Percentiles rank a stretch among this genome's conserved stretches.
Evolutionary conservation across 1,140 invertebrate genomes (phyloP).

Genomic region (Drosophila fuyamai): DNA sequence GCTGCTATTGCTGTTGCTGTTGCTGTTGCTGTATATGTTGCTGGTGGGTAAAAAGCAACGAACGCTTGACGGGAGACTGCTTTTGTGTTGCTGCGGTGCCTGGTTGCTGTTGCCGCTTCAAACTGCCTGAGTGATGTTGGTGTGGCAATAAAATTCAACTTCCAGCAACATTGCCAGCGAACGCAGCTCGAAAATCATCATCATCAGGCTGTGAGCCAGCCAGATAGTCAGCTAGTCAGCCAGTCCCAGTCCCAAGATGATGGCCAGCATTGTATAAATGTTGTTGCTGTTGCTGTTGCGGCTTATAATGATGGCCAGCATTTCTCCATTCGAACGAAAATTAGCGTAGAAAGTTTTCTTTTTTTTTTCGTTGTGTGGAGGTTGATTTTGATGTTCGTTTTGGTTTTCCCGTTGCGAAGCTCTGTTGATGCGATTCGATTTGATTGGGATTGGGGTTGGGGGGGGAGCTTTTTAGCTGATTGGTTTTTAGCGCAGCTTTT

Average conservation of each 20-base stretch:
- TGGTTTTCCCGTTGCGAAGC: constrained; percentile 35
- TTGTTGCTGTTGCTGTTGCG: constrained; percentile 40
- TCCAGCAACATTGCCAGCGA: constrained; percentile 57
- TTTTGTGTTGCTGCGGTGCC: constrained; percentile 41
- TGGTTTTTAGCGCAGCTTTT: constrained; percentile 42
- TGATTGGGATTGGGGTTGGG: background rate
- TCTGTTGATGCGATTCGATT: constrained; percentile 14
- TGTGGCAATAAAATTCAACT: constrained; percentile 78
- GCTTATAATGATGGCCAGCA: constrained; percentile 72
- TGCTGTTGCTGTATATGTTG: constrained; percentile 45
- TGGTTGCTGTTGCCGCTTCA: constrained; percentile 33
- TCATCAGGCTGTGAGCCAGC: constrained; percentile 9
- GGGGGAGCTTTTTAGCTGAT: constrained; percentile 41
- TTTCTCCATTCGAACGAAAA: constrained; percentile 70
- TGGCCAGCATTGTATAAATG: constrained; percentile 52
- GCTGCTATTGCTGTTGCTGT: constrained; percentile 30
- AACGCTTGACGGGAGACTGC: constrained; percentile 65
- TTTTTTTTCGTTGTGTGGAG: constrained; percentile 33
- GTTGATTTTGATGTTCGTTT: constrained; percentile 30
- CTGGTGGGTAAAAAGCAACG: constrained; percentile 66
- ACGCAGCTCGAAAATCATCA: constrained; percentile 71
- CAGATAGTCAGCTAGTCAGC: constrained; percentile 6
- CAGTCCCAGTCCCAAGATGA: constrained; percentile 48
- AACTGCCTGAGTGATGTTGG: constrained; percentile 56
- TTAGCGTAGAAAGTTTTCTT: constrained; percentile 75